Evolutionary conservation across 2,888 invertebrate species (phyloP).

Genomic region (Corbicula japonica): DNA sequence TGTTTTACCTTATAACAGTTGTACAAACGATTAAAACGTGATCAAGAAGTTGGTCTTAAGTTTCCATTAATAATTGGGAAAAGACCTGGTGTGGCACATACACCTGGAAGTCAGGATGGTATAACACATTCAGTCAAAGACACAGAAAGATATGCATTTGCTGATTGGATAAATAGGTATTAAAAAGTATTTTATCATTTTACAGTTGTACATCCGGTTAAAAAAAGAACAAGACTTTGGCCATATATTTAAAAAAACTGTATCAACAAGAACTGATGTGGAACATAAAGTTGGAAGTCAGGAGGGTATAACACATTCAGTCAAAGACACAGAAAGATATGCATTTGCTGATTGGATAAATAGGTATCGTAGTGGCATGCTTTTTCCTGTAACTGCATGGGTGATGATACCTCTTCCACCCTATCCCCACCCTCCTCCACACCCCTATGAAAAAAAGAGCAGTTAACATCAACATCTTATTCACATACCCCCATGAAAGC

Average conservation of each 20-base stretch:
- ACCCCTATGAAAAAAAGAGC: too few relatives aligned
- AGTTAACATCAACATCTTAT: too few relatives aligned
- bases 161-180: constrained; percentile 97
- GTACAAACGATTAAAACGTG: too few relatives aligned
- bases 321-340: constrained; percentile 93
- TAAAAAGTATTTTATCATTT: too few relatives aligned
- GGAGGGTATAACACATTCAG: constrained; percentile 93
- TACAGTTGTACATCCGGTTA: constrained; percentile 92
- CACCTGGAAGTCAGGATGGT: constrained; percentile 96
- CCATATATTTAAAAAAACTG: constrained; percentile 96
- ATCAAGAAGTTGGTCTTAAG: too few relatives aligned
- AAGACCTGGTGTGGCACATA: constrained; percentile 96
- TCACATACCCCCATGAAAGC: too few relatives aligned
- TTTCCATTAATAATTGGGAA: too few relatives aligned
- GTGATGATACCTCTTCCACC: too few relatives aligned
- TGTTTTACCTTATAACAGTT: too few relatives aligned
- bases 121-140: constrained; percentile 92
- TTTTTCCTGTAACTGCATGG: too few relatives aligned
- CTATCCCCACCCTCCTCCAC: too few relatives aligned
- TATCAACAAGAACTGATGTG: constrained; percentile 96
- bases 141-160: constrained; percentile 97
- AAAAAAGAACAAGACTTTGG: constrained; percentile 95
- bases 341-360: constrained; percentile 99
- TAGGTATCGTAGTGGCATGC: too few relatives aligned
- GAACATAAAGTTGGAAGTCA: constrained; percentile 97